phyloP scores from a whole-genome alignment of 1,140 invertebrate genomes.

The Pseudobourletiella spinata region DNA sequence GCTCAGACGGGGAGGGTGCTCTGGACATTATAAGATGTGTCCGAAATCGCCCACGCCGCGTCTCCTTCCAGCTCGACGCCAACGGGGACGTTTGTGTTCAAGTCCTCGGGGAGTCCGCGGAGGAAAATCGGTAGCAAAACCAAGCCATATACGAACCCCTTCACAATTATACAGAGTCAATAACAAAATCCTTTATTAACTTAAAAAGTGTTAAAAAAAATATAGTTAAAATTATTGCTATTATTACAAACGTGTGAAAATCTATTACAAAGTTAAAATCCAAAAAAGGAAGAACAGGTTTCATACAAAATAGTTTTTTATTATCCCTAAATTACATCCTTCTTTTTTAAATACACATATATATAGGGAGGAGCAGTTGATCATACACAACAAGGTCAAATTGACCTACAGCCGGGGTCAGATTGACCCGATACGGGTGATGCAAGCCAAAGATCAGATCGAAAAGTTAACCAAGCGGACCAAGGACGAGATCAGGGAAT shows the following conservation, averaged over 20 bases:
- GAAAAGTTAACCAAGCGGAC: neutral
- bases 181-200: neutral
- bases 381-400: slow-evolving; percentile 3
- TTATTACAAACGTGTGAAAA: too few relatives aligned
- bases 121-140: neutral
- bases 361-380: neutral
- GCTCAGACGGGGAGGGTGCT: neutral
- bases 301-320: too few relatives aligned
- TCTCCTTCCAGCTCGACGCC: neutral
- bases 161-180: neutral
- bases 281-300: too few relatives aligned
- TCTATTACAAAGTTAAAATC: too few relatives aligned
- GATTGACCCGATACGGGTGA: neutral
- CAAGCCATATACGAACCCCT: neutral
- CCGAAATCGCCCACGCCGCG: neutral
- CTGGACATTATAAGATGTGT: neutral
- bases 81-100: neutral
- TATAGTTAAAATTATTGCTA: too few relatives aligned
- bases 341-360: too few relatives aligned
- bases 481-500: slow-evolving; percentile 5
- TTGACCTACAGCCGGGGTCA: neutral
- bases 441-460: neutral
- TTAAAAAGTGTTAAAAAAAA: too few relatives aligned
- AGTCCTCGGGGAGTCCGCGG: neutral
- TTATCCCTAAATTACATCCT: too few relatives aligned